Evolutionary conservation across 2,888 invertebrate species (phyloP), one percentile per base, ranked within the genome.

Genomic region (Heteromyza rotundicornis): DNA sequence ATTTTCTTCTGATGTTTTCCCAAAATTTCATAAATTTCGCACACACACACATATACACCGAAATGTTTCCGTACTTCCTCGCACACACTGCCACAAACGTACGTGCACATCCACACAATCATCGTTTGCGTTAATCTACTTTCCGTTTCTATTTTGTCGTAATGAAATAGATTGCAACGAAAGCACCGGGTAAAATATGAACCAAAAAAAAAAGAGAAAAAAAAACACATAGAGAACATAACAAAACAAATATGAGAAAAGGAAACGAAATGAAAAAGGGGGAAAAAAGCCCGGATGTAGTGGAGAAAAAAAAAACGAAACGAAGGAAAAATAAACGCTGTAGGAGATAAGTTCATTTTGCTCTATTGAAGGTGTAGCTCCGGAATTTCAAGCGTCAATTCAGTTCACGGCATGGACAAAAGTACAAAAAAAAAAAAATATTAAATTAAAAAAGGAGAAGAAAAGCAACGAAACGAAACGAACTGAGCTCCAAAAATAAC

Each of bases 11-110:
- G 24, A 17, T 50, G 10, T 52, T 52, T 54, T 19, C 22, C 17
- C 17, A 22, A 35, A 56, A 64, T 65, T 66, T 65, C 65, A 60
- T 70, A 73, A 71, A 44, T 73, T 73, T 74, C 64, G 49, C 67
- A 27, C 68, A 71, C 66, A 64, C 71, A 65, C 56, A 63, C 58
- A 19, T 20, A 3, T 71, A 63, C 57, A 62, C 56, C n/a, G 3
- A 8, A 40, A 40, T 8, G 40, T 14, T 3, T 47, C n/a, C 40
- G 40, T n/a, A 23, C 55, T 50, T 19, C 14, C 16, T 17, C 36
- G 35, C 35, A 35, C 36, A 44, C 47, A n/a, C 62, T 50, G 16
- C 47, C 49, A 59, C 49, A 24, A n/a, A 51, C 51, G n/a, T 5
- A 14, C 51, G 12, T 17, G 16, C 12, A 52, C 17, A 17, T 24